Evolutionary conservation across 2,113 vertebrate species (phyloP).

Genomic region (Colinus virginianus): DNA sequence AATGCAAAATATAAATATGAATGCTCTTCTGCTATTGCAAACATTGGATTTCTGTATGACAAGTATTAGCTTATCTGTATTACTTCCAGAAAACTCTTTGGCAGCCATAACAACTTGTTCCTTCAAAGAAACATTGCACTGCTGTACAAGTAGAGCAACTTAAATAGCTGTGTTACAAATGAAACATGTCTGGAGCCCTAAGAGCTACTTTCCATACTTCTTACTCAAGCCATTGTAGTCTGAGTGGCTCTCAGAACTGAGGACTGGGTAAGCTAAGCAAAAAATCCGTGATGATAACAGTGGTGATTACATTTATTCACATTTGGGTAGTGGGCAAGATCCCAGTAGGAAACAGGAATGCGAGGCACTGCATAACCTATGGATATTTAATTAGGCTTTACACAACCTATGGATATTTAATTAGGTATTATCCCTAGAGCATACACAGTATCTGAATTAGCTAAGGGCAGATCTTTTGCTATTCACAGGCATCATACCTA

Average conservation of each 20-base stretch:
- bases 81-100: conserved; percentile 22
- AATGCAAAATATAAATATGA: conserved; percentile 30
- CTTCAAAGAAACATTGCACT: background rate
- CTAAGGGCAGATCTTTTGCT: background rate
- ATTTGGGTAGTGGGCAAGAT: rapidly evolving
- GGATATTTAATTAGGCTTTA: background rate
- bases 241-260: background rate
- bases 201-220: background rate
- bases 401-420: background rate
- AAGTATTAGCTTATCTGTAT: background rate
- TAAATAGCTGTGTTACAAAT: background rate
- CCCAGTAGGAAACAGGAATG: background rate
- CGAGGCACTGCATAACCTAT: background rate
- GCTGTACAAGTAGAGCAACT: background rate
- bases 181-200: background rate
- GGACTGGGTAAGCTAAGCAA: background rate
- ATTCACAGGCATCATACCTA: background rate
- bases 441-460: background rate
- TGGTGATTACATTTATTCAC: background rate
- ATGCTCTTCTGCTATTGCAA: background rate
- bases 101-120: background rate
- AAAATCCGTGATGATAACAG: background rate
- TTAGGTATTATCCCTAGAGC: background rate
- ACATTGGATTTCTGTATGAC: background rate
- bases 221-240: rapidly evolving